Evolutionary conservation across 2,888 invertebrate species (phyloP).

Genomic region (Strigamia maritima): DNA sequence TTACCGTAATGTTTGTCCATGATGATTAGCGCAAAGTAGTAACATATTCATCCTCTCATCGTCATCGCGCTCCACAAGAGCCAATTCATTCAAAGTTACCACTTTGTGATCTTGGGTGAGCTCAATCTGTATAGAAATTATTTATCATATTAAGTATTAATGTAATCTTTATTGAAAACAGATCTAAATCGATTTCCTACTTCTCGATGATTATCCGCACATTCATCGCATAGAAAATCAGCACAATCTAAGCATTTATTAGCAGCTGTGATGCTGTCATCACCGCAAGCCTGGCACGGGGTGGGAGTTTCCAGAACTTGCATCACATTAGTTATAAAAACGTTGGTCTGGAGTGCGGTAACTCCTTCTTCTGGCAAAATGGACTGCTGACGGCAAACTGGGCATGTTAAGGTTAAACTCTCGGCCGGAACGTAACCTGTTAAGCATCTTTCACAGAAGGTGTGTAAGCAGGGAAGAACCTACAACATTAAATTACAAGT

Average conservation of each 20-base stretch:
- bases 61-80: slow-evolving; percentile 45
- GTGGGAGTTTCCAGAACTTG: slow-evolving; percentile 46
- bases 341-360: slow-evolving; percentile 47
- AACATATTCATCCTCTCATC: slow-evolving; percentile 43
- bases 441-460: slow-evolving; percentile 56
- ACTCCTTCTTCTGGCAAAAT: slow-evolving; percentile 56
- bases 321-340: slow-evolving; percentile 47
- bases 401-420: slow-evolving; percentile 56
- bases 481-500: slow-evolving; percentile 40
- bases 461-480: slow-evolving; percentile 57
- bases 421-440: slow-evolving; percentile 54
- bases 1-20: slow-evolving; percentile 47
- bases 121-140: slow-evolving; percentile 36
- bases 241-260: slow-evolving; percentile 50
- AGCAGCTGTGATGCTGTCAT: slow-evolving; percentile 46
- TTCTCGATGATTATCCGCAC: slow-evolving; percentile 46
- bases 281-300: slow-evolving; percentile 47
- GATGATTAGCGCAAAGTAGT: slow-evolving; percentile 52
- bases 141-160: not conserved
- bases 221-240: slow-evolving; percentile 49
- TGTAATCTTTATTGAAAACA: not conserved
- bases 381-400: slow-evolving; percentile 56
- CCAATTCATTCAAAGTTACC: slow-evolving; percentile 47
- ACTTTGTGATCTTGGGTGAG: slow-evolving; percentile 43
- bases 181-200: slow-evolving; percentile 38